Conservation (phyloP, 2,888 invertebrate genomes). For the Apomyelois bistriatella region DNA sequence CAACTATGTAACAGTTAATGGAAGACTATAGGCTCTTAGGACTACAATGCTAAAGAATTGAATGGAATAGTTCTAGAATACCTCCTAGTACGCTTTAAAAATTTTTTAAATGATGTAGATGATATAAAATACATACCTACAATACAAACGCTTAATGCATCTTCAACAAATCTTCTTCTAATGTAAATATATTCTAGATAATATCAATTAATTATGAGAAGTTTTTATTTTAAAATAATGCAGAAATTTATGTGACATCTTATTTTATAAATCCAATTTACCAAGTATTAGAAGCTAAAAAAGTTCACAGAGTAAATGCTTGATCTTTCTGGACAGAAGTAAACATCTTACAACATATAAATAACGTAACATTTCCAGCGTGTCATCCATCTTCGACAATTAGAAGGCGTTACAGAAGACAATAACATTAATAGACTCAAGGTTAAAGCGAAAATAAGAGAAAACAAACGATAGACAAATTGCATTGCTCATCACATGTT, state of each 20-base stretch:
- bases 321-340: neutral
- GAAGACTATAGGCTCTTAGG: slow-evolving; percentile 34
- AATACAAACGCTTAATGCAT: too few species aligned
- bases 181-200: too few species aligned
- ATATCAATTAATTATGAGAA: too few species aligned
- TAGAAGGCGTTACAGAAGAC: slow-evolving; percentile 41
- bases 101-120: too few species aligned
- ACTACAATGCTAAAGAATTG: slow-evolving; percentile 31
- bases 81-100: neutral
- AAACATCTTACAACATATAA: neutral
- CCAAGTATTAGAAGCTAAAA: too few species aligned
- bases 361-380: slow-evolving; percentile 7
- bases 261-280: too few species aligned
- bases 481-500: slow-evolving; percentile 37
- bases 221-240: too few species aligned
- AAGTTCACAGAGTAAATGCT: too few species aligned
- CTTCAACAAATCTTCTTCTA: too few species aligned
- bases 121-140: too few species aligned
- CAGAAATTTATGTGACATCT: too few species aligned
- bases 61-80: slow-evolving; percentile 26
- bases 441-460: slow-evolving; percentile 52
- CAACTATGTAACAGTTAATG: slow-evolving; percentile 46
- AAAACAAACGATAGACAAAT: slow-evolving; percentile 46
- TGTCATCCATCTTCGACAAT: slow-evolving; percentile 5
- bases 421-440: slow-evolving; percentile 61